Evolutionary conservation across 2,113 vertebrate species (phyloP), one percentile per base, ranked within the genome.

Genomic region (Melanocharis versteri): DNA sequence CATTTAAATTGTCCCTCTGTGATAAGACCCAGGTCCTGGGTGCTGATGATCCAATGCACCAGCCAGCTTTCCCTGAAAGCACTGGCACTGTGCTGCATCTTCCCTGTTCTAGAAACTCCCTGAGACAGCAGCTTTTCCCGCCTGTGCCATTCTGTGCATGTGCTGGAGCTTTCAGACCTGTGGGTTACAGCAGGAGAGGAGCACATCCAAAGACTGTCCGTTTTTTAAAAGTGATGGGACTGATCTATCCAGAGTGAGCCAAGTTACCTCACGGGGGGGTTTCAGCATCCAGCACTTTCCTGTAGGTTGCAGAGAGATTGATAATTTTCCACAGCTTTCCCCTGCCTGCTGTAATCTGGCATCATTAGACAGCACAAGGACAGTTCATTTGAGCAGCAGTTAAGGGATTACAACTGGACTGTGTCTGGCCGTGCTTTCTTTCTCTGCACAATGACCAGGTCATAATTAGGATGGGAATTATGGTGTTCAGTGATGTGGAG

Each of bases 321-420:
- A 80, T 82, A 40, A 95, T 97, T 92, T 77, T 89, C 75, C 44
- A 24, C 15, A 23, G 33, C 2, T 92, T 95, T 94, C 82, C 77
- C 87, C 84, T 95, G 83, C 93, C 87, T 84, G 4, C 75, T 3
- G 1, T 73, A 94, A 92, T 92, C 92, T 96, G 89, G 85, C 90
- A 92, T 44, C 68, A 47, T 77, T 70, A 81, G 64, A 16, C 18
- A 16, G 88, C 93, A 77, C 80, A 83, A 91, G 90, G 90, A 93
- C 88, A 91, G 91, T 90, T 95, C 90, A 82, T 96, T 23, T 92
- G 89, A 96, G 87, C 89, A 88, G 93, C 85, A 95, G 93, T 97
- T 97, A 95, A 96, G 88, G 89, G 95, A 96, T 96, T 97, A 97
- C 85, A 92, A 91, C 91, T 82, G 90, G 88, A 87, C 93, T 84